Evolutionary conservation across 2,797 vertebrate species (phyloP).

Genomic region (Myotis daubentonii): DNA sequence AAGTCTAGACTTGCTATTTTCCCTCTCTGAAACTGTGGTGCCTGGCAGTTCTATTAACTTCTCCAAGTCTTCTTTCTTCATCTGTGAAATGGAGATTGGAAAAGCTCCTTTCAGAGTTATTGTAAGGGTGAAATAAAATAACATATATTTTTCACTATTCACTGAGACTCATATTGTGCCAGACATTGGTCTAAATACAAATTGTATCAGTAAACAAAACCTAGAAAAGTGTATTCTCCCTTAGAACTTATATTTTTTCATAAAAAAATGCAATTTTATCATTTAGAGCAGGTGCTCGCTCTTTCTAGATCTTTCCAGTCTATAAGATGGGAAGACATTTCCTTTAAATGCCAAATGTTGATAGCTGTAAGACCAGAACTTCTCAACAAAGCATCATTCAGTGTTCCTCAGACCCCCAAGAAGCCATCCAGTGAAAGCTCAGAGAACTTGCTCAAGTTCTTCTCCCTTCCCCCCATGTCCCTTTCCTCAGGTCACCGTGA

Average conservation of each 20-base stretch:
- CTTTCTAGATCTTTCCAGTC: not conserved
- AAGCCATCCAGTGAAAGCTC: not conserved
- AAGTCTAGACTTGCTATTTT: not conserved
- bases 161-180: not conserved
- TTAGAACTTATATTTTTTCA: not conserved
- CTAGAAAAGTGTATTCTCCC: not conserved
- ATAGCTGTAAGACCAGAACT: not conserved
- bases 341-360: conserved; percentile 31
- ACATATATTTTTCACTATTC: not conserved
- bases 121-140: not conserved
- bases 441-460: not conserved
- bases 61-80: not conserved
- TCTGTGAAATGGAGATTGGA: not conserved
- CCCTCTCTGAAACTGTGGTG: not conserved
- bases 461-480: not conserved
- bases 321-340: not conserved
- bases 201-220: not conserved
- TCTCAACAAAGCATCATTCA: not conserved
- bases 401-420: not conserved
- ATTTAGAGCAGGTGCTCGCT: not conserved
- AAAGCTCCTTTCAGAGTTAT: not conserved
- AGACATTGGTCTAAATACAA: not conserved
- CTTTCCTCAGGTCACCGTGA: not conserved
- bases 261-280: not conserved
- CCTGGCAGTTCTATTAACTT: not conserved